Evolutionary conservation across 2,113 vertebrate genomes (phyloP).

Genomic region (Terrapene triunguis): DNA sequence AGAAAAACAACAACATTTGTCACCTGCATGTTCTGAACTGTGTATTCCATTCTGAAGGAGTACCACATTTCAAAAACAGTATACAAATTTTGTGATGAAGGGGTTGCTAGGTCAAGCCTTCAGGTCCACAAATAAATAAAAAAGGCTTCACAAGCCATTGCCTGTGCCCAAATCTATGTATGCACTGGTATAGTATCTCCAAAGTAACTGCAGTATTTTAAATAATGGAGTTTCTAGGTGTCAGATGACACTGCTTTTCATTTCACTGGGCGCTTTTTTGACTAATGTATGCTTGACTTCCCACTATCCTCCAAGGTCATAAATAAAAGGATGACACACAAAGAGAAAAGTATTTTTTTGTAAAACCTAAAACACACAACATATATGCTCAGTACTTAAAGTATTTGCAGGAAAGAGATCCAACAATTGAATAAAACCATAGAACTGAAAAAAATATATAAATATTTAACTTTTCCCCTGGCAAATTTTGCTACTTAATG

Average conservation of each 20-base stretch:
- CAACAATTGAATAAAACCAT: not conserved
- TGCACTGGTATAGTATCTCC: not conserved
- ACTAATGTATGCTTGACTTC: not conserved
- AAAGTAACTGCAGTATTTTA: not conserved
- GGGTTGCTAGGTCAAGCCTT: not conserved
- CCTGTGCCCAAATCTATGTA: not conserved
- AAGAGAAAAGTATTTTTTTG: not conserved
- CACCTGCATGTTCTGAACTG: not conserved
- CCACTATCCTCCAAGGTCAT: not conserved
- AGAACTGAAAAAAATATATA: not conserved
- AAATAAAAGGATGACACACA: not conserved
- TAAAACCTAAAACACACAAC: not conserved
- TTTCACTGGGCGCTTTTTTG: not conserved
- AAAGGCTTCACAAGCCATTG: not conserved
- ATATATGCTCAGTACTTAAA: no score
- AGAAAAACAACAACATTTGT: not conserved
- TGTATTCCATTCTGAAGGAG: not conserved
- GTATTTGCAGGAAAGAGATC: not conserved
- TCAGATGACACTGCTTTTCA: not conserved
- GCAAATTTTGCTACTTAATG: not conserved
- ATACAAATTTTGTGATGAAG: not conserved
- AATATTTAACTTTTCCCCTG: not conserved
- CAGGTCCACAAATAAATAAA: not conserved
- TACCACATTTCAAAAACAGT: not conserved
- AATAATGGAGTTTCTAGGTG: not conserved